These are phyloP conservation scores for Dolichomitus sp. DNA, from an alignment of 2,888 invertebrate species.

Conservation along the genomic window DNA sequence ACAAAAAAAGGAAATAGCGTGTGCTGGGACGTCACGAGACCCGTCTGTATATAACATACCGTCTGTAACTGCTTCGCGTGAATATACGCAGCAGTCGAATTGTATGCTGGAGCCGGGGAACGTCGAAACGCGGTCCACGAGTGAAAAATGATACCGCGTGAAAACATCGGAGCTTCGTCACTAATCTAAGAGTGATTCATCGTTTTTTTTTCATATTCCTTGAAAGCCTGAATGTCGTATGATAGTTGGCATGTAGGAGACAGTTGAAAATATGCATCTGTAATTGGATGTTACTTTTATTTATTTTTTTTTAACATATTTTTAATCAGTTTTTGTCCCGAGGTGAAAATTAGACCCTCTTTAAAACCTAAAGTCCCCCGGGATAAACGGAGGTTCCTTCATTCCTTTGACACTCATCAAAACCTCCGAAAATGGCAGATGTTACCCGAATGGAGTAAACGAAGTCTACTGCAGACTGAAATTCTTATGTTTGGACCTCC, in stretches of 20 bases:
- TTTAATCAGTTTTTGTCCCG: too few species aligned
- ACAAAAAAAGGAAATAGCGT: slow-evolving; percentile 16
- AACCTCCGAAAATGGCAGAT: too few species aligned
- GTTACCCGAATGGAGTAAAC: too few species aligned
- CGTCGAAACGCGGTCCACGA: slow-evolving; percentile 10
- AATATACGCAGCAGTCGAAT: slow-evolving; percentile 12
- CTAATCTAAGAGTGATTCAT: slow-evolving; percentile 65
- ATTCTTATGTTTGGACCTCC: too few species aligned
- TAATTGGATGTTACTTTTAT: neutral
- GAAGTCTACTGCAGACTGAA: too few species aligned
- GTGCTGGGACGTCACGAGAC: slow-evolving; percentile 16
- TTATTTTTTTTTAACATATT: neutral
- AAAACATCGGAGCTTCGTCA: slow-evolving; percentile 3
- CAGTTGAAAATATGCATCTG: neutral
- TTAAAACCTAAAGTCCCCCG: too few species aligned
- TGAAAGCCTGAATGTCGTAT: neutral
- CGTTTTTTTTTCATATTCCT: slow-evolving; percentile 9
- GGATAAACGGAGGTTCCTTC: too few species aligned
- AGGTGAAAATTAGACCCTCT: too few species aligned
- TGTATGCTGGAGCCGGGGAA: neutral
- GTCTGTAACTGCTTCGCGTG: neutral
- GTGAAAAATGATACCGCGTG: slow-evolving; percentile 59
- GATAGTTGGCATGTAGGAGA: neutral
- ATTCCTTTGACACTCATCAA: too few species aligned
- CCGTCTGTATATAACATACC: neutral